A percentile compares a stretch with the other conserved stretches of the same genome.
phyloP scores from a whole-genome alignment of 2,888 invertebrate genomes.

The Quadroppia sp. region DNA sequence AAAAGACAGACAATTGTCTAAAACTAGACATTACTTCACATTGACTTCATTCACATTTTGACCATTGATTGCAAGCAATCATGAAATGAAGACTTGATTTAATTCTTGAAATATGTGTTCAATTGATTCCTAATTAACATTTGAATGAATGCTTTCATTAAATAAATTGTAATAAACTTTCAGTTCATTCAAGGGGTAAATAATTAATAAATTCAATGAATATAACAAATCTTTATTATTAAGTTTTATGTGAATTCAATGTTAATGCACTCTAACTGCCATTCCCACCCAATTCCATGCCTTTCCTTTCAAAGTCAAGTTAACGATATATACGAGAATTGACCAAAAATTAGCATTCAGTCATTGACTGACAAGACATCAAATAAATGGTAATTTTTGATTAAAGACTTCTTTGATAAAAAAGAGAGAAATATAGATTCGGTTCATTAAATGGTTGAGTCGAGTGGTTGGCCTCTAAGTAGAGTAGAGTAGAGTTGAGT shows the following conservation, averaged over 20 bases:
- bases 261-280: neutral
- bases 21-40: neutral
- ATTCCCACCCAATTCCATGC: too few relatives aligned
- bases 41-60: constrained; percentile 10
- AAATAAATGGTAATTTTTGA: constrained; percentile 15
- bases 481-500: neutral
- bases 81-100: constrained; percentile 56
- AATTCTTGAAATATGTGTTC: constrained; percentile 15
- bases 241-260: neutral
- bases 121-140: constrained; percentile 1
- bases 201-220: neutral
- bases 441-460: constrained; percentile 35
- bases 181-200: too few relatives aligned
- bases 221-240: neutral
- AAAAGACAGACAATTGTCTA: constrained; percentile 6
- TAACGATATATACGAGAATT: too few relatives aligned
- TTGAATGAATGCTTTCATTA: constrained; percentile 27
- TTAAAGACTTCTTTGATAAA: constrained; percentile 19
- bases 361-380: neutral
- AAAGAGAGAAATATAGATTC: neutral
- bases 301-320: too few relatives aligned
- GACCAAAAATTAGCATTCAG: constrained; percentile 24
- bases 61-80: constrained; percentile 84
- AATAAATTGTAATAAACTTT: too few relatives aligned
- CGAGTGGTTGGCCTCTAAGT: neutral